Conservation (phyloP, 2,113 vertebrate species). For the Oophaga pumilio region DNA sequence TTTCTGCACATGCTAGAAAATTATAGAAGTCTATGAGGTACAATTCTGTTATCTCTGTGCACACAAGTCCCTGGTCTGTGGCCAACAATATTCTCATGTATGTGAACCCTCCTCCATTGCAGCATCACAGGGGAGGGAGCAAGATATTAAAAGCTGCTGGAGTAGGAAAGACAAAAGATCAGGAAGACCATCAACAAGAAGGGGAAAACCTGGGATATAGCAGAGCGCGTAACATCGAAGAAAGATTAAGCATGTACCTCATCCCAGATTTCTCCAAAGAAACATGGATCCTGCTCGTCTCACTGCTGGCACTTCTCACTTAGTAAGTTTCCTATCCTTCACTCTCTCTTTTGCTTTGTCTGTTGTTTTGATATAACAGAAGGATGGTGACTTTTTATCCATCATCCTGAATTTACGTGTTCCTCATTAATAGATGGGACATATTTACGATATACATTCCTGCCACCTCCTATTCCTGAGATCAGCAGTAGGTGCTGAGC, state of each 20-base stretch:
- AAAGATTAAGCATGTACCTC: slow-evolving; percentile 41
- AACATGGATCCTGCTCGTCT: slow-evolving; percentile 67
- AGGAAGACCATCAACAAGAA: not conserved
- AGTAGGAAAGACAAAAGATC: not conserved
- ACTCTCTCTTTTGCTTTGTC: not conserved
- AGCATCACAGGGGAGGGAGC: not conserved
- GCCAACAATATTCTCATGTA: not conserved
- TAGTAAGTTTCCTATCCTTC: slow-evolving; percentile 62
- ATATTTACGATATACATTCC: no score
- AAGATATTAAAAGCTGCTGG: not conserved
- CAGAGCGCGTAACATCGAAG: not conserved
- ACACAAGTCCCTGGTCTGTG: not conserved
- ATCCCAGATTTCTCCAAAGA: slow-evolving; percentile 61
- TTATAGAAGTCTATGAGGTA: no score
- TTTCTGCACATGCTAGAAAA: no score
- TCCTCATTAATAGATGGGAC: no score
- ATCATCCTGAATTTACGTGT: no score
- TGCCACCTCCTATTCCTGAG: not conserved
- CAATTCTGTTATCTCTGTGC: not conserved
- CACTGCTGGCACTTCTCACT: slow-evolving; percentile 62
- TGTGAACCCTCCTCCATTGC: not conserved
- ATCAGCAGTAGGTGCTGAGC: not conserved
- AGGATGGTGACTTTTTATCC: not conserved
- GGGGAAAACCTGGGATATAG: not conserved
- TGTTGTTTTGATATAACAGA: not conserved